Conservation (phyloP, 2,113 vertebrate species). For the Lathamus discolor region DNA sequence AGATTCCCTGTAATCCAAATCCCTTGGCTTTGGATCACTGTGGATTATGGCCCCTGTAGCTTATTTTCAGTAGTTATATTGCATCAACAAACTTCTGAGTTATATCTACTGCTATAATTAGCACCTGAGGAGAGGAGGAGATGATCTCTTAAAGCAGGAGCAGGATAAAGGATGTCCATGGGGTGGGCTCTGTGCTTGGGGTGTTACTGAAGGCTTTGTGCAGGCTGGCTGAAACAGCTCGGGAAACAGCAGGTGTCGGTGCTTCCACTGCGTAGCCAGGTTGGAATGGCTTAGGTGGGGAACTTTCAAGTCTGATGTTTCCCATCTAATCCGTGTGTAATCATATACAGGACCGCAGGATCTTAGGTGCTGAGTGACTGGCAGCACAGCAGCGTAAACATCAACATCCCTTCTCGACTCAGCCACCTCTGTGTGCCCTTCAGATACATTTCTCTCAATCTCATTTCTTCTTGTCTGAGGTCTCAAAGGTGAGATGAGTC, state of each 20-base stretch:
- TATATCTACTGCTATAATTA: not conserved
- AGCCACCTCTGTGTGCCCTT: not conserved
- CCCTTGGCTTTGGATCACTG: not conserved
- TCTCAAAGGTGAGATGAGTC: not conserved
- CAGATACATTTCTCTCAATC: not conserved
- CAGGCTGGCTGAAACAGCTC: not conserved
- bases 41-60: not conserved
- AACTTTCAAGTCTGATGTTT: not conserved
- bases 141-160: not conserved
- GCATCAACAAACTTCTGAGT: not conserved
- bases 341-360: not conserved
- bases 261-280: not conserved
- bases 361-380: not conserved
- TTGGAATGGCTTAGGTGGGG: not conserved
- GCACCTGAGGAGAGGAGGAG: not conserved
- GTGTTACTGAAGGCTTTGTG: not conserved
- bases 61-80: not conserved
- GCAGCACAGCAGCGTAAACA: not conserved
- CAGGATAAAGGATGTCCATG: not conserved
- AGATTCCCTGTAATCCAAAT: not conserved
- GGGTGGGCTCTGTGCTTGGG: not conserved
- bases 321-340: accelerated
- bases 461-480: not conserved
- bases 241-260: not conserved
- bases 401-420: not conserved